phyloP scores from a whole-genome alignment of 2,888 invertebrate genomes.

The Hedya salicella region DNA sequence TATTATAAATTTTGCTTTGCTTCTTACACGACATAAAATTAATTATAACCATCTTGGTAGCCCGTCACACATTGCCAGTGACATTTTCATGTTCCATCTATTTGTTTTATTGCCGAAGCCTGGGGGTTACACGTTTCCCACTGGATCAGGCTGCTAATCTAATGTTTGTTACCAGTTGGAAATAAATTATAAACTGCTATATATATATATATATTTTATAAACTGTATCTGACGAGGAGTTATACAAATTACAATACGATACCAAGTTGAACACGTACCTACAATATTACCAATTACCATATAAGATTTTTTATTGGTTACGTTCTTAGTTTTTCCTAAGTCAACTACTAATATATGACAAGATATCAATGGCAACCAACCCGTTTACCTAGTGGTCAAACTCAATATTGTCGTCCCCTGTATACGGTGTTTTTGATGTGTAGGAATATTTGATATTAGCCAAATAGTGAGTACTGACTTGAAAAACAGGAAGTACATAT shows the following conservation, averaged over 20 bases:
- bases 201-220: background rate
- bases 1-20: background rate
- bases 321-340: too few species aligned
- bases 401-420: too few species aligned
- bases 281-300: too few species aligned
- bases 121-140: slow-evolving; percentile 21
- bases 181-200: slow-evolving; percentile 3
- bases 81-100: slow-evolving; percentile 25
- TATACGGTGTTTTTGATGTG: too few species aligned
- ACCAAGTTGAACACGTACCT: too few species aligned
- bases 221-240: background rate
- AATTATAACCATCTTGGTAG: background rate
- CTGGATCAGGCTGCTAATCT: slow-evolving; percentile 18
- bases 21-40: slow-evolving; percentile 9
- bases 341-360: too few species aligned
- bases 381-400: too few species aligned
- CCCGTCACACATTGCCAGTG: slow-evolving; percentile 16
- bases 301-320: too few species aligned
- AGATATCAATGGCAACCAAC: too few species aligned
- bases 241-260: background rate
- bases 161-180: slow-evolving; percentile 13
- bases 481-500: too few species aligned
- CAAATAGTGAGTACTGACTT: too few species aligned
- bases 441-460: too few species aligned
- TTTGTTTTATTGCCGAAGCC: slow-evolving; percentile 18